Evolutionary conservation across 2,113 vertebrate genomes (phyloP), one percentile per base, ranked within the genome.

Genomic region (Aphyosemion australe): DNA sequence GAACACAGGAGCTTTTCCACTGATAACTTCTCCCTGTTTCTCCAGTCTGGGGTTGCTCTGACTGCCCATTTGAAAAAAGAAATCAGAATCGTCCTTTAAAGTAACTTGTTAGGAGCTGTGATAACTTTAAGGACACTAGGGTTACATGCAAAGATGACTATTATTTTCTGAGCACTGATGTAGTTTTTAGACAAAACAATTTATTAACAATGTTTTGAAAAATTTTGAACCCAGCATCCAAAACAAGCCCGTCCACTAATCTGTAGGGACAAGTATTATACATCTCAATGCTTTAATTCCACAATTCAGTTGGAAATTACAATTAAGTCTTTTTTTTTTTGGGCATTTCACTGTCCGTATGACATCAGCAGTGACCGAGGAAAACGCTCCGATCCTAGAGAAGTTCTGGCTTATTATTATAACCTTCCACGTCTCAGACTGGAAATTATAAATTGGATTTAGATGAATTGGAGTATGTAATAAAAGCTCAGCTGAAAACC

Each of bases 351-450:
- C 66, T 55, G 67, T 46, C 47, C 55, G 12, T 55, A 84, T 88
- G 90, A 91, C 88, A 90, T 92, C 88, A 88, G 65, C 66, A 42
- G 84, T 81, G 86, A 90, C 87, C 89, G 88, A 90, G 80, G 77
- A 84, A 92, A 92, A 91, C 85, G 84, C 71, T 74, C 26, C 8
- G 63, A 68, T 54, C 49, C 26, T 51, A 80, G 75, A 82, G 77
- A 65, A 84, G 72, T 72, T 70, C 66, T 2, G 69, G 82, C 61
- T 69, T 92, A 80, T 92, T 92, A 84, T 92, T 78, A 12, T 86
- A 90, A 92, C 89, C 85, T 88, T 86, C 79, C 21, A 67, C 31
- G 59, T 61, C 84, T 83, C 64, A 69, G 76, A 81, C 74, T 63
- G 73, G 72, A 68, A 75, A 86, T 88, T 87, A 89, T 74, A 84